Base-by-base conservation (phyloP, 2,888 invertebrate species). In the Mylabris sibirica region DNA sequence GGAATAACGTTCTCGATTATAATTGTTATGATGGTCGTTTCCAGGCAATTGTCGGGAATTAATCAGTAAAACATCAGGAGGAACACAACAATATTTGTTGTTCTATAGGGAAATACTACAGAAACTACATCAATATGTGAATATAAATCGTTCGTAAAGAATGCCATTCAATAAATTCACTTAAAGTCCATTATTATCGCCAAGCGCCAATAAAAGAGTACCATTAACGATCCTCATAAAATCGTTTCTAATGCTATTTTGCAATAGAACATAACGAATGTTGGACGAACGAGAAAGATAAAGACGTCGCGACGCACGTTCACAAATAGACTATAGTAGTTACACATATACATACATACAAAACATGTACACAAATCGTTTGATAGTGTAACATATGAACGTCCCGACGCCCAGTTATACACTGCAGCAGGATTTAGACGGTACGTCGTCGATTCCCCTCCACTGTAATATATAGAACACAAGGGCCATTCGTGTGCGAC, bases 381-480 rank as follows among this genome's bases (percentile, higher is more conserved):
- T 30, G 30, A 8, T 30, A 30, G 30, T 30, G 41, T 61, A 17
- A 62, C 68, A 62, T 59, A 49, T 22, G 20, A 49, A 49, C 49
- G 49, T 49, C 24, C n/a, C 66, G 69, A 66, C 69, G 69, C 60
- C 63, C 69, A 53, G 66, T 64, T 38, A 59, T 64, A 69, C 59
- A 69, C 69, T 69, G 69, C 69, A 68, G 68, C 68, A 66, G 69
- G 66, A 69, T 69, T 69, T 66, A 66, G 60, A 69, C 59, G 66
- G 59, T 63, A 63, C 53, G 66, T 64, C 61, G 62, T 53, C 49
- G 35, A 60, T 63, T 63, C 69, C 69, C 69, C 69, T 63, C 69
- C 69, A 69, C 49, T 3, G 9, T 9, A 20, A 20, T 49, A 20
- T 20, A 49, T 22, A 44, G 44, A 44, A 49, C 49, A 49, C 49